A percentile compares a stretch with the other conserved stretches of the same genome.
Evolutionary conservation across 2,888 invertebrate genomes (phyloP).

Genomic region (Athalia cordata): DNA sequence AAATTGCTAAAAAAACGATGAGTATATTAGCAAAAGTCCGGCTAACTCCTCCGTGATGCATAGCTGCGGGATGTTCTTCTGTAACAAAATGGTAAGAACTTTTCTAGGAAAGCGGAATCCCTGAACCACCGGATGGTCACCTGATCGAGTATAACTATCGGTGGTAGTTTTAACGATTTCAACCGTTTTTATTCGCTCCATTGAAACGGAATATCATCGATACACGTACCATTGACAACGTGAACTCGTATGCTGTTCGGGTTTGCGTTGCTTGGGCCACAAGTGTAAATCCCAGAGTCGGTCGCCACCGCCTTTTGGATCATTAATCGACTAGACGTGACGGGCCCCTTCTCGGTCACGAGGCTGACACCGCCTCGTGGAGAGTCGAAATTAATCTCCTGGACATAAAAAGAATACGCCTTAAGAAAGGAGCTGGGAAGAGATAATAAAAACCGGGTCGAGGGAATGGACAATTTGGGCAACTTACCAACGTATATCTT

Average conservation of each 20-base stretch:
- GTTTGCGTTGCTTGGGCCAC: constrained; percentile 76
- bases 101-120: constrained; percentile 22
- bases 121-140: background rate
- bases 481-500: constrained; percentile 19
- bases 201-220: background rate
- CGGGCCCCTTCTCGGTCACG: constrained; percentile 74
- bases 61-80: constrained; percentile 91
- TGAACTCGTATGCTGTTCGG: constrained; percentile 89
- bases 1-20: constrained; percentile 63
- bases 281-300: constrained; percentile 74
- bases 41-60: constrained; percentile 83
- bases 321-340: constrained; percentile 74
- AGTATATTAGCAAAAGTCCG: constrained; percentile 69
- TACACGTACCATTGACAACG: constrained; percentile 85
- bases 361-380: constrained; percentile 74
- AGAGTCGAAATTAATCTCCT: constrained; percentile 75
- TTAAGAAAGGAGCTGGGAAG: background rate
- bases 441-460: constrained; percentile 10
- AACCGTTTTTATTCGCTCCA: too few relatives aligned
- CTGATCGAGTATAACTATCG: background rate
- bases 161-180: background rate
- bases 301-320: constrained; percentile 72
- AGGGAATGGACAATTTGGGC: constrained; percentile 16
- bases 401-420: constrained; percentile 39
- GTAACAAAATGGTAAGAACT: constrained; percentile 67